A percentile compares a stretch with the other conserved stretches of the same genome.
phyloP scores from a whole-genome alignment of 2,888 invertebrate genomes.

The Lottia gigantea region DNA sequence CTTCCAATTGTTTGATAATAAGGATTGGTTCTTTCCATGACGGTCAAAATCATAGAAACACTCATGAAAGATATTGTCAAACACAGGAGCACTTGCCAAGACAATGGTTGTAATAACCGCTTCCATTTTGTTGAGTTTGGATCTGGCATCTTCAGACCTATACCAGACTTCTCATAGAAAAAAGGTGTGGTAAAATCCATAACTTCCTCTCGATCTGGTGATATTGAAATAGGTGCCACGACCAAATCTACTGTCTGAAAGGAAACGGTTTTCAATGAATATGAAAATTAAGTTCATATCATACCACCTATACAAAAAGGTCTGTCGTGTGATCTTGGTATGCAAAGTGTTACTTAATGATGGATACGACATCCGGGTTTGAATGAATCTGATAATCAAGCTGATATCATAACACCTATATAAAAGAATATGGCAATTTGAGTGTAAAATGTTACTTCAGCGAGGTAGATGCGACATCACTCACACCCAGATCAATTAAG shows the following conservation, averaged over 20 bases:
- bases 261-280: background rate
- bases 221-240: conserved; percentile 86
- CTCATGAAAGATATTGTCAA: conserved; percentile 37
- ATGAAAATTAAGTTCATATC: too few relatives aligned
- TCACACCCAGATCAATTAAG: background rate
- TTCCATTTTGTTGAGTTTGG: conserved; percentile 41
- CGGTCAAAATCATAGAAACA: conserved; percentile 36
- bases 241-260: conserved; percentile 84
- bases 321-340: background rate
- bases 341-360: background rate
- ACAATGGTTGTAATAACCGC: conserved; percentile 46
- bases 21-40: conserved; percentile 45
- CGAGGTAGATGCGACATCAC: background rate
- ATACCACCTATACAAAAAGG: too few relatives aligned
- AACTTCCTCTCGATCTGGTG: conserved; percentile 87
- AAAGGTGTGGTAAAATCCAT: conserved; percentile 90
- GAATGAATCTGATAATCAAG: too few relatives aligned
- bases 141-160: conserved; percentile 45
- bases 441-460: too few relatives aligned
- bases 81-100: conserved; percentile 45
- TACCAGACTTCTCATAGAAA: conserved; percentile 42
- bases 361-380: too few relatives aligned
- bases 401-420: too few relatives aligned
- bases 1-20: conserved; percentile 28
- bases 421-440: too few relatives aligned